Conservation (phyloP, 2,888 invertebrate genomes). For the Tetragonisca angustula region DNA sequence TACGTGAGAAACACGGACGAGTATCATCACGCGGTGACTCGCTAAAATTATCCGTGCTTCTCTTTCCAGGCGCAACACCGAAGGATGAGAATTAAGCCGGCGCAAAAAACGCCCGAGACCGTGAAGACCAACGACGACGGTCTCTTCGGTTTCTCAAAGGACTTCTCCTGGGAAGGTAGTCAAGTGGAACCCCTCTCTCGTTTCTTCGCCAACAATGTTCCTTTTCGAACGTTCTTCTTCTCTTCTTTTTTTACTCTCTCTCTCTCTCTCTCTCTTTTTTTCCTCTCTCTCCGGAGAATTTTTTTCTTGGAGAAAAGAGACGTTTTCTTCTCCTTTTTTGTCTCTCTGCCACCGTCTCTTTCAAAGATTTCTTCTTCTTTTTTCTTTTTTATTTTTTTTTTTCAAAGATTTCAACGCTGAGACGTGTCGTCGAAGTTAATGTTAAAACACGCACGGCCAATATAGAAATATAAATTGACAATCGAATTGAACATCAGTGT, state of each 20-base stretch:
- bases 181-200: conserved; percentile 59
- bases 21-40: conserved; percentile 71
- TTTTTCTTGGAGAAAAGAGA: too few species aligned
- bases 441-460: not conserved
- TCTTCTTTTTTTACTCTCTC: not conserved
- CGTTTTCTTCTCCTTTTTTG: too few species aligned
- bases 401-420: too few species aligned
- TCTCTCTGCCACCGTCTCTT: too few species aligned
- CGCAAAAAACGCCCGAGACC: conserved; percentile 56
- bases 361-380: too few species aligned
- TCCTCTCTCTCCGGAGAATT: too few species aligned
- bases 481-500: conserved; percentile 29
- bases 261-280: too few species aligned
- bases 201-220: conserved; percentile 53
- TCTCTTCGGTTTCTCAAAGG: conserved; percentile 58
- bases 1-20: conserved; percentile 69
- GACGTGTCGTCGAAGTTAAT: not conserved
- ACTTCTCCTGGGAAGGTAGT: conserved; percentile 51
- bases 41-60: conserved; percentile 69
- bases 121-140: conserved; percentile 41
- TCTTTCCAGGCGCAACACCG: conserved; percentile 45
- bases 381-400: too few species aligned
- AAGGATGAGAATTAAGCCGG: conserved; percentile 53
- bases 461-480: conserved; percentile 38
- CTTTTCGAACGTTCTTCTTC: conserved; percentile 39